A percentile compares a stretch with the other conserved stretches of the same genome.
Conservation (phyloP, 2,113 vertebrate genomes). For the Gymnobelideus leadbeateri region DNA sequence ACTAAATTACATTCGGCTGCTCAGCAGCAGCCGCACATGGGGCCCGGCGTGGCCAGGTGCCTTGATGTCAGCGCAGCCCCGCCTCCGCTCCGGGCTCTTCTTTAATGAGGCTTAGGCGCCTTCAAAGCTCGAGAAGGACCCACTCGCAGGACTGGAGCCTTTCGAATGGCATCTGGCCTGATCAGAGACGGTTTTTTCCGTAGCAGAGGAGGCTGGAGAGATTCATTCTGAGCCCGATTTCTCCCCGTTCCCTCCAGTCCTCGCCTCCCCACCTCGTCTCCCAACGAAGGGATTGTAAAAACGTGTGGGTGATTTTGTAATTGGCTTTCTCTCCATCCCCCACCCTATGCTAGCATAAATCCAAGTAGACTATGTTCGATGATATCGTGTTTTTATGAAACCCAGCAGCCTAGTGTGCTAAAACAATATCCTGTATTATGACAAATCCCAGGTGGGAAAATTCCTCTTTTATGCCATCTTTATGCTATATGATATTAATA, state of each 20-base stretch:
- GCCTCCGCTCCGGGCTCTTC: conserved; percentile 83
- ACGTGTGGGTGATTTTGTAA: conserved; percentile 61
- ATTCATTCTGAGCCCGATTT: neutral
- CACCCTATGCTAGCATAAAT: conserved; percentile 19
- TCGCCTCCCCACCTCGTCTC: neutral
- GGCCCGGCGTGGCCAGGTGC: conserved; percentile 86
- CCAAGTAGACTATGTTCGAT: conserved; percentile 52
- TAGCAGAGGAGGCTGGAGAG: conserved; percentile 60
- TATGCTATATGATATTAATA: conserved; percentile 9
- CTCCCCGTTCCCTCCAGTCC: neutral
- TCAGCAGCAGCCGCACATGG: conserved; percentile 87
- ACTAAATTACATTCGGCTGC: conserved; percentile 91
- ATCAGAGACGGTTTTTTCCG: conserved; percentile 53
- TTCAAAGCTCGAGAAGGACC: conserved; percentile 85
- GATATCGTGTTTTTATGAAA: conserved; percentile 76
- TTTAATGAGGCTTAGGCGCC: conserved; percentile 89
- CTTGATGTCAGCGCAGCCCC: conserved; percentile 85
- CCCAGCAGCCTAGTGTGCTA: conserved; percentile 34
- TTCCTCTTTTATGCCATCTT: conserved; percentile 18
- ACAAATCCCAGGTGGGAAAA: conserved; percentile 18
- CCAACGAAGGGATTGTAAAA: conserved; percentile 65
- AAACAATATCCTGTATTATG: conserved; percentile 52
- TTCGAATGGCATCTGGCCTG: conserved; percentile 83
- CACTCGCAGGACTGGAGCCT: conserved; percentile 79
- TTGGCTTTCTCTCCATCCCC: neutral